Base-by-base conservation (phyloP, 1,140 invertebrate genomes). In the Zaprionus africanus region DNA sequence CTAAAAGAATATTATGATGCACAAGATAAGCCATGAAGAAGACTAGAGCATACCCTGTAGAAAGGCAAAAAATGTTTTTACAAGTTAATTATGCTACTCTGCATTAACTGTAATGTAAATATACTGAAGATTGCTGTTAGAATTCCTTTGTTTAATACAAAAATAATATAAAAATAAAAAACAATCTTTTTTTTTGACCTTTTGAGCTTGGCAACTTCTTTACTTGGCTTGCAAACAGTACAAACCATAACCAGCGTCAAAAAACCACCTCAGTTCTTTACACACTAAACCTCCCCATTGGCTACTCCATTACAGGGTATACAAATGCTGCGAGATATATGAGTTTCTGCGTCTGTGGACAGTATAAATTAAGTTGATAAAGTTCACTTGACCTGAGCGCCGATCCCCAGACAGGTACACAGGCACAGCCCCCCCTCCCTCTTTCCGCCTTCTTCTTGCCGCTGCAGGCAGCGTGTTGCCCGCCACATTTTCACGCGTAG, bases 301-400 rank as follows among this genome's bases (percentile, higher is more conserved):
- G 2, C 15, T 22, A n/a, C 9, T n/a, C 2, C 19, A 51, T 6
- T 13, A 49, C 28, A 5, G 36, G 46, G 6, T 34, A 31, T 22
- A 46, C 58, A 54, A 67, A 74, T 65, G 56, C 62, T 46, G 41
- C 49, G 58, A 53, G 69, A 82, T 70, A 82, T 82, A 75, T 70
- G 65, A 82, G 59, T 70, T 69, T 69, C 17, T 81, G 53, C n/a
- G 26, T 64, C 24, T 65, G 69, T 43, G 28, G 41, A 22, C 22
- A 72, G 58, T 66, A 82, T 77, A 79, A 82, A 82, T 82, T 82
- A 82, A 79, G 80, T 82, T 82, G 80, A 70, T 78, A 82, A 81
- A 81, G 68, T 81, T 81, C 58, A 28, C 68, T 77, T 81, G 62
- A 51, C 57, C 53, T 61, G 46, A 46, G 57, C 49, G 68, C 49